Evolutionary conservation across 2,113 vertebrate genomes (phyloP), one percentile per base, ranked within the genome.

Genomic region (Nothocercus julius): DNA sequence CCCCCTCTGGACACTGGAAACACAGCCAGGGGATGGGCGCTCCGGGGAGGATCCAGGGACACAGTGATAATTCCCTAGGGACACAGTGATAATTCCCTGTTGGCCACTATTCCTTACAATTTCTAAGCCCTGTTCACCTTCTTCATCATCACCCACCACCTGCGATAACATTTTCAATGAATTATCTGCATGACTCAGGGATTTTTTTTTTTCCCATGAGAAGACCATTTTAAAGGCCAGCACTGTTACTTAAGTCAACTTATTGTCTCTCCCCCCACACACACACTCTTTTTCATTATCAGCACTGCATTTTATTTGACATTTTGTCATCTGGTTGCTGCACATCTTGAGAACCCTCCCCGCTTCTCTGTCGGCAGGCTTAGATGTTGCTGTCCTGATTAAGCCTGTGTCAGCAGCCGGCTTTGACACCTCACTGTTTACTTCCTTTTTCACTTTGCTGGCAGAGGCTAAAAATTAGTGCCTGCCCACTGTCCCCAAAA

Each of bases 401-500:
- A n/a, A 61, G 32, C 44, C 67, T n/a, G 58, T 67, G 47, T 4
- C 36, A 64, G 62, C 67, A 38, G 28, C 82, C 38, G 44, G 62
- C 24, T 87, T 54, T 13, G 30, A 38, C 72, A 66, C 14, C 84
- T 76, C 18, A 28, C 38, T 5, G 10, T 61, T 82, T 36, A 79
- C 82, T 94, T 89, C 59, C 77, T 85, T 84, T 88, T 63, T 77
- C 51, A 22, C 36, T 77, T 67, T 42, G 34, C 38, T 82, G 47
- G 34, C 45, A 54, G 64, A 49, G 11, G 19, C 32, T 56, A 61
- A 62, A 79, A 63, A 47, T 6, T 9, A 89, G 22, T 25, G 4
- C 13, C 0, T 13, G 40, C 32, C 15, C 81, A 68, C 20, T 2
- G 1, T 13, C 51, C n/a, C 7, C 1, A 30, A 30, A 61, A 18